Percentiles rank a stretch among this genome's conserved stretches.
Evolutionary conservation across 2,797 vertebrate species (phyloP).

Genomic region (Podarcis lilfordi): DNA sequence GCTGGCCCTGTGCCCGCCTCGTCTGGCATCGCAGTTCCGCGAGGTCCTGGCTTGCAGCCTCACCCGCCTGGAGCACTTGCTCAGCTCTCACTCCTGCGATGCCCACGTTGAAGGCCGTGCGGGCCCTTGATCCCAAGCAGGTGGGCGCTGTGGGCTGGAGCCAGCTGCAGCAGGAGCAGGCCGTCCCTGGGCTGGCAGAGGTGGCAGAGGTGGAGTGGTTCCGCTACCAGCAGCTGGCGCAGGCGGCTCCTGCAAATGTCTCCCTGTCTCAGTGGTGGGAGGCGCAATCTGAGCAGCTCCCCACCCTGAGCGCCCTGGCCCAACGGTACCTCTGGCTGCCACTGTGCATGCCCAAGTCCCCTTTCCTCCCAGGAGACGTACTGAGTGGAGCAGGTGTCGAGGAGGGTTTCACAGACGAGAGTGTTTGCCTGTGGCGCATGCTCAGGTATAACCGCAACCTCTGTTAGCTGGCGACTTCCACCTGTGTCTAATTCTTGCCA

Average conservation of each 20-base stretch:
- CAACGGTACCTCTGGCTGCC: constrained; percentile 21
- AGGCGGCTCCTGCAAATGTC: not conserved
- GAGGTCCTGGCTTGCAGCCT: constrained; percentile 6
- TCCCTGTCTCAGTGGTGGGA: constrained; percentile 34
- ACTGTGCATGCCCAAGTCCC: constrained; percentile 19
- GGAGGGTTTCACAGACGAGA: not conserved
- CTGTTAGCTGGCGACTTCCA: not conserved
- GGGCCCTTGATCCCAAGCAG: constrained; percentile 24
- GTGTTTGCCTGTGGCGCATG: not conserved
- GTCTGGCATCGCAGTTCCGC: not conserved
- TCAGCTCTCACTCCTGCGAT: not conserved
- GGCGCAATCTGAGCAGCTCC: constrained; percentile 21
- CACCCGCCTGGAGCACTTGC: not conserved
- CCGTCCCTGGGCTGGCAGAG: constrained; percentile 1
- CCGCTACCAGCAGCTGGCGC: constrained; percentile 11
- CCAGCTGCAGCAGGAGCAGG: not conserved
- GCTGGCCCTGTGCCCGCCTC: not conserved
- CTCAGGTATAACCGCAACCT: constrained; percentile 10
- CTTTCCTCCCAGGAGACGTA: constrained; percentile 5
- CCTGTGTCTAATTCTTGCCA: not conserved
- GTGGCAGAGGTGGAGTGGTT: constrained; percentile 34
- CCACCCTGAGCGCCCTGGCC: not conserved
- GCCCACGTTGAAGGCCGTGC: constrained; percentile 6
- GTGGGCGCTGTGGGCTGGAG: constrained; percentile 20
- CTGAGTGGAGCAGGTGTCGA: not conserved